phyloP scores from a whole-genome alignment of 1,140 invertebrate species.

The Megathymus violae region DNA sequence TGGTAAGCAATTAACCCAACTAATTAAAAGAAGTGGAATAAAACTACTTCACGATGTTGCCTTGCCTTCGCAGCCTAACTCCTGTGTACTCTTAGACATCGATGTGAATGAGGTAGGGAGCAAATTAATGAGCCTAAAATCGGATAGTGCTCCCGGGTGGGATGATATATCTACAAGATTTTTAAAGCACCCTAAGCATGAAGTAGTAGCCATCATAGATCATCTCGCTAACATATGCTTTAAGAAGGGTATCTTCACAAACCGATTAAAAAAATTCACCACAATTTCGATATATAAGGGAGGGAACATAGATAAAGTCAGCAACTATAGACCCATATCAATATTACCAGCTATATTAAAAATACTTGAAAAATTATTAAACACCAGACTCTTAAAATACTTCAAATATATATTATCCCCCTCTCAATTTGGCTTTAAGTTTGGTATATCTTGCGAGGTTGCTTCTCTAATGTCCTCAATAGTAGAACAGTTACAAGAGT shows the following conservation, averaged over 20 bases:
- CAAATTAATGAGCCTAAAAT: constrained; percentile 28
- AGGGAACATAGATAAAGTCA: constrained; percentile 1
- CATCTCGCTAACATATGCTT: constrained; percentile 12
- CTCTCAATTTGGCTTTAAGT: constrained; percentile 1
- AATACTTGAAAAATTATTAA: constrained; percentile 10
- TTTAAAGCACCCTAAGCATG: constrained; percentile 24
- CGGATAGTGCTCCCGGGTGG: constrained; percentile 25
- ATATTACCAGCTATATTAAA: constrained; percentile 1
- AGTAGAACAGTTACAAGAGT: not conserved
- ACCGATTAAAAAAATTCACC: constrained; percentile 11
- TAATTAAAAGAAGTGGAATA: not conserved
- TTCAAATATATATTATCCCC: not conserved
- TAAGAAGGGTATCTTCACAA: constrained; percentile 7
- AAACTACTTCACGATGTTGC: too few relatives aligned
- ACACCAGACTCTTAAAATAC: not conserved
- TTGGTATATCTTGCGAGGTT: constrained; percentile 6
- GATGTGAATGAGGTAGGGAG: constrained; percentile 22
- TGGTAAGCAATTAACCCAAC: constrained; percentile 26
- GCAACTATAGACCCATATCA: constrained; percentile 12
- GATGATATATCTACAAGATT: constrained; percentile 29
- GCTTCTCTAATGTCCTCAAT: not conserved
- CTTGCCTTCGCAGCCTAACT: not conserved
- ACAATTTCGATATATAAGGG: constrained; percentile 9
- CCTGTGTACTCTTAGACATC: constrained; percentile 35
- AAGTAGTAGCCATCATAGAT: constrained; percentile 8